phyloP scores from a whole-genome alignment of 2,888 invertebrate species.

The Philhelius pedissequus region DNA sequence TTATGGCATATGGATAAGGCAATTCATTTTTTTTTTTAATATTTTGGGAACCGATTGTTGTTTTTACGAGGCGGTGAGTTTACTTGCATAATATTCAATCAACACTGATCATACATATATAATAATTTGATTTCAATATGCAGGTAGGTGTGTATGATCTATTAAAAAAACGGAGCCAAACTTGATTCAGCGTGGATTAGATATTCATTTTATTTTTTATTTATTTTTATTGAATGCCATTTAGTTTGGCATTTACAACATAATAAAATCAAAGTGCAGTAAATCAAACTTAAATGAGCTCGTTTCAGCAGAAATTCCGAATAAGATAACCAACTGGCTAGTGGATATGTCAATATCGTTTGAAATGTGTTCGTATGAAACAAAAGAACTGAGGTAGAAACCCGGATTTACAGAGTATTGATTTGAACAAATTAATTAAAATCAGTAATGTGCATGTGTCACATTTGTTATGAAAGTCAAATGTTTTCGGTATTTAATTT shows the following conservation, averaged over 20 bases:
- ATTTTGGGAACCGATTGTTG: background rate
- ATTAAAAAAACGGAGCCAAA: background rate
- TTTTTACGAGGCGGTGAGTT: background rate
- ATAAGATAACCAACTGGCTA: background rate
- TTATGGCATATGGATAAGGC: background rate
- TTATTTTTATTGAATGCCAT: background rate
- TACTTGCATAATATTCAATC: constrained; percentile 5
- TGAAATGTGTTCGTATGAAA: no score
- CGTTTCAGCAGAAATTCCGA: background rate
- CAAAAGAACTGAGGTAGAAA: constrained; percentile 51
- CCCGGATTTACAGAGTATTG: background rate
- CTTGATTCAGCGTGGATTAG: background rate
- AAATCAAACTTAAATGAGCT: constrained; percentile 12
- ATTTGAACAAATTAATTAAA: background rate
- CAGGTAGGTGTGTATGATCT: background rate
- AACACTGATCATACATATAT: background rate
- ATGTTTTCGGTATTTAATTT: no score
- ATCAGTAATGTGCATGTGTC: background rate
- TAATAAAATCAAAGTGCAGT: constrained; percentile 9
- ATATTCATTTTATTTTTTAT: background rate
- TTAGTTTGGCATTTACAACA: constrained; percentile 21
- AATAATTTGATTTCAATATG: background rate
- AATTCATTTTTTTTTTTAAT: background rate
- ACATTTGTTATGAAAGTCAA: background rate
- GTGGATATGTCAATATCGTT: no score